phyloP scores from a whole-genome alignment of 1,140 invertebrate genomes.

The Anagrus nilaparvatae region DNA sequence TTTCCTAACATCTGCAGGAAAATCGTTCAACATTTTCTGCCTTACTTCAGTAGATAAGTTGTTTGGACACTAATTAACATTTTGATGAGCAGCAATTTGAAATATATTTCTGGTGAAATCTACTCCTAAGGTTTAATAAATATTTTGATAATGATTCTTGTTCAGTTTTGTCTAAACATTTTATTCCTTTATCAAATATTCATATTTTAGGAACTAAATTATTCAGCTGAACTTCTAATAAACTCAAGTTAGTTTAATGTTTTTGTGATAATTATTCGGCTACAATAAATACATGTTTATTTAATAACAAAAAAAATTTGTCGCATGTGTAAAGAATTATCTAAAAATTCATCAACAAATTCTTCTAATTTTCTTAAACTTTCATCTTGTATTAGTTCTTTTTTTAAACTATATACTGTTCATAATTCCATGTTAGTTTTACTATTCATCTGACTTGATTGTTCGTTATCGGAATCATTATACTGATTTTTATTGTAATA shows the following conservation, averaged over 20 bases:
- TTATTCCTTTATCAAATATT: constrained; percentile 80
- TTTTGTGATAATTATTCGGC: constrained; percentile 52
- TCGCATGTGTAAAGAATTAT: no score
- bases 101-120: constrained; percentile 76
- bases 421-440: constrained; percentile 54
- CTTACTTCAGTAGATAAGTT: constrained; percentile 54
- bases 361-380: constrained; percentile 57
- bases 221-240: constrained; percentile 65
- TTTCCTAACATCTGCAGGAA: constrained; percentile 54
- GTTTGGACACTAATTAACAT: constrained; percentile 43
- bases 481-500: constrained; percentile 44
- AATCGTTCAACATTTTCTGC: constrained; percentile 55
- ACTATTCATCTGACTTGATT: constrained; percentile 17
- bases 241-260: constrained; percentile 30
- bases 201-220: constrained; percentile 63
- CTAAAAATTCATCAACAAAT: constrained; percentile 47
- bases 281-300: constrained; percentile 45
- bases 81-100: constrained; percentile 58
- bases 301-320: constrained; percentile 49
- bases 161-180: constrained; percentile 49
- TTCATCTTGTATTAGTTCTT: constrained; percentile 51
- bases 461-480: constrained; percentile 53
- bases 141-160: constrained; percentile 67
- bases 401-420: constrained; percentile 55
- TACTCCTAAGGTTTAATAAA: constrained; percentile 68